phyloP scores from a whole-genome alignment of 1,140 invertebrate species.

The Orchesella cincta region DNA sequence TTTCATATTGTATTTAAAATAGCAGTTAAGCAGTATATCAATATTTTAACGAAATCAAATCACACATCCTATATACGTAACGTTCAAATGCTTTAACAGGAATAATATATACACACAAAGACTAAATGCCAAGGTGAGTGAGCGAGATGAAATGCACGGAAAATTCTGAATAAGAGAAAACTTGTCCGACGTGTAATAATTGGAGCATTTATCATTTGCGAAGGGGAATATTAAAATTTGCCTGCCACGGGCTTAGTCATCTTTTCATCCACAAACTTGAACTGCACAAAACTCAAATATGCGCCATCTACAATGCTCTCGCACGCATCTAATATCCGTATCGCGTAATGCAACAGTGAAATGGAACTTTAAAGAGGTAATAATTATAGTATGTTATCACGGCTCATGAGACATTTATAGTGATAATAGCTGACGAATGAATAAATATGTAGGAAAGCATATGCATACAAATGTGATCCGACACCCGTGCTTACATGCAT shows the following conservation, averaged over 20 bases:
- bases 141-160: too few species aligned
- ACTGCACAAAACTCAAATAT: neutral
- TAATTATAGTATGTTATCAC: neutral
- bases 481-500: slow-evolving; percentile 19
- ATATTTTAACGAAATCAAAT: neutral
- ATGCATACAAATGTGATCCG: slow-evolving; percentile 7
- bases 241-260: neutral
- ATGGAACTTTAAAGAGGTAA: too few species aligned
- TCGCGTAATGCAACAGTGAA: too few species aligned
- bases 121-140: too few species aligned
- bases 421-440: neutral
- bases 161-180: too few species aligned
- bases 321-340: neutral
- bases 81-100: too few species aligned
- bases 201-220: too few species aligned
- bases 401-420: neutral
- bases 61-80: too few species aligned
- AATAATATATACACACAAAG: too few species aligned
- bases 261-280: neutral
- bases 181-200: too few species aligned
- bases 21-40: neutral
- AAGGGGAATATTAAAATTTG: too few species aligned
- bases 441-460: neutral
- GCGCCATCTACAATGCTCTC: neutral
- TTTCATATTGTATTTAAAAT: neutral